A percentile compares a stretch with the other conserved stretches of the same genome.
Evolutionary conservation across 2,113 vertebrate species (phyloP).

Genomic region (Peromyscus californicus): DNA sequence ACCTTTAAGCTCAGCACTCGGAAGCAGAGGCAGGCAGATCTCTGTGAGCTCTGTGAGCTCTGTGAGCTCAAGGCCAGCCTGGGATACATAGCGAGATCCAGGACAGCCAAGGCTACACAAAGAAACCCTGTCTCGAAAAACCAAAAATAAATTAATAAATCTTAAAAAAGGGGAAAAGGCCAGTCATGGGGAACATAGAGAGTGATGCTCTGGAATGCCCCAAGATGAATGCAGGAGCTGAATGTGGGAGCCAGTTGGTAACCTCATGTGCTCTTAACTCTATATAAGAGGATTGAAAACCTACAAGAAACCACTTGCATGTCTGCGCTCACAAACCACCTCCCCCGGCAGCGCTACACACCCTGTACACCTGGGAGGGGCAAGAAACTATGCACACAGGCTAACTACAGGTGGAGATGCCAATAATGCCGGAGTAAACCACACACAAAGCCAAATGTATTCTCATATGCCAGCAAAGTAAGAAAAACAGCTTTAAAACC

Average conservation of each 20-base stretch:
- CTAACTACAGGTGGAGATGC: not conserved
- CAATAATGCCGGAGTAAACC: not conserved
- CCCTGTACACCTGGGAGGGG: accelerated
- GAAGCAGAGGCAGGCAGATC: no score
- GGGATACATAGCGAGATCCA: not conserved
- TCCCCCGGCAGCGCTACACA: not conserved
- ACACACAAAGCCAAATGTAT: not conserved
- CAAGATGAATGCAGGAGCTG: not conserved
- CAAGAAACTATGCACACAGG: not conserved
- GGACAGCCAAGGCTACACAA: not conserved
- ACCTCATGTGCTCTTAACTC: not conserved
- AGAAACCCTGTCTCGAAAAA: not conserved
- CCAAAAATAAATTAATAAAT: not conserved
- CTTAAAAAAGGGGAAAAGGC: not conserved
- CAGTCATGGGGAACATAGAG: not conserved
- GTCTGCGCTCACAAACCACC: not conserved
- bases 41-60: no score
- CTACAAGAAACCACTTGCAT: not conserved
- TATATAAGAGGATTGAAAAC: not conserved
- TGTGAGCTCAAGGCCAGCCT: not conserved
- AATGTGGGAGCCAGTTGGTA: not conserved
- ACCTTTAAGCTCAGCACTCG: no score
- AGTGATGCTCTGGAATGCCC: not conserved
- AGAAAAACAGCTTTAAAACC: not conserved
- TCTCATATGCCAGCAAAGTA: not conserved